Conservation (phyloP, 2,888 invertebrate species). For the Calameuta idolon region DNA sequence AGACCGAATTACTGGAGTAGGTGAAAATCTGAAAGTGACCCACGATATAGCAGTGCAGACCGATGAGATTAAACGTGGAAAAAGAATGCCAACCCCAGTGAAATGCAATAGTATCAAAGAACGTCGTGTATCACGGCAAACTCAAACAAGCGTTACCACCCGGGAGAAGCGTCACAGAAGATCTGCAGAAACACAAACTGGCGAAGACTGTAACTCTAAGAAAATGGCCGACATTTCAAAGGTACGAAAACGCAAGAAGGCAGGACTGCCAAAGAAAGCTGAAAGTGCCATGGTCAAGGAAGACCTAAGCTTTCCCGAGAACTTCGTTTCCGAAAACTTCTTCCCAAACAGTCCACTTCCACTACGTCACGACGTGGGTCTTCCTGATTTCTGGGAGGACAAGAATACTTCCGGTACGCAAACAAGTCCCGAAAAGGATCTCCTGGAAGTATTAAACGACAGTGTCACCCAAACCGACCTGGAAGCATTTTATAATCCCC, state of each 20-base stretch:
- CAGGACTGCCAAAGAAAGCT: slow-evolving; percentile 14
- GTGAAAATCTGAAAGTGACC: slow-evolving; percentile 6
- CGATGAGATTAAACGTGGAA: slow-evolving; percentile 48
- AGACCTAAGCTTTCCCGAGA: slow-evolving; percentile 41
- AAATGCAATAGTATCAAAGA: slow-evolving; percentile 32
- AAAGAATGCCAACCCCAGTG: slow-evolving; percentile 37
- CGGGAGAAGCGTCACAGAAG: slow-evolving; percentile 46
- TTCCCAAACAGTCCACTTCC: slow-evolving; percentile 57
- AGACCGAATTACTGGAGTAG: slow-evolving; percentile 19
- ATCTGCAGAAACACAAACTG: slow-evolving; percentile 60
- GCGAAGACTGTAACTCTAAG: slow-evolving; percentile 10
- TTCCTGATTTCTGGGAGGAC: slow-evolving; percentile 62
- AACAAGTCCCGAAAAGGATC: slow-evolving; percentile 59
- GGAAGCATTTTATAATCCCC: slow-evolving; percentile 46
- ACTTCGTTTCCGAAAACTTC: slow-evolving; percentile 46
- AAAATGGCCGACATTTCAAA: slow-evolving; percentile 23
- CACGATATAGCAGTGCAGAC: slow-evolving; percentile 55
- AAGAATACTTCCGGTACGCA: slow-evolving; percentile 64
- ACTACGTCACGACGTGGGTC: slow-evolving; percentile 55
- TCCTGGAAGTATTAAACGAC: slow-evolving; percentile 54
- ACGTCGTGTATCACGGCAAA: slow-evolving; percentile 56
- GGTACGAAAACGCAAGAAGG: slow-evolving; percentile 25
- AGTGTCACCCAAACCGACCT: slow-evolving; percentile 53
- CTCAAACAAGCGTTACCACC: slow-evolving; percentile 52
- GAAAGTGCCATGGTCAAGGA: slow-evolving; percentile 39